Percentiles rank a stretch among this genome's conserved stretches.
Evolutionary conservation across 2,888 invertebrate species (phyloP).

Genomic region (Drosophila nigricruria): DNA sequence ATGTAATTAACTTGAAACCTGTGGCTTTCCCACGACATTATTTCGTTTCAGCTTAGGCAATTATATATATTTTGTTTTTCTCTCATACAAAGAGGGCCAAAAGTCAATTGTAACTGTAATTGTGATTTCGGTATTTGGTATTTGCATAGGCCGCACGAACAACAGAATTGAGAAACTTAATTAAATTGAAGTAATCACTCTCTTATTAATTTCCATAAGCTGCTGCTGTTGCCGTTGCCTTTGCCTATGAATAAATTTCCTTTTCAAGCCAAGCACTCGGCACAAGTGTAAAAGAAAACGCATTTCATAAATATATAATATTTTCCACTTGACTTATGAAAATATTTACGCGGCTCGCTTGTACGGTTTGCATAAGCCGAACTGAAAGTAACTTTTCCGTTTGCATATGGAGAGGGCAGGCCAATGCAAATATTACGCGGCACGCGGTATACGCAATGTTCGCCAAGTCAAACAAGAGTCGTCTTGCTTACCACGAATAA

Average conservation of each 20-base stretch:
- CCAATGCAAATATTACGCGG: conserved; percentile 53
- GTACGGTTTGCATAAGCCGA: conserved; percentile 58
- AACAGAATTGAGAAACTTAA: conserved; percentile 54
- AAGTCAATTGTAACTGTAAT: conserved; percentile 64
- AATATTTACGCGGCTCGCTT: conserved; percentile 61
- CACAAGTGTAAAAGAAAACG: conserved; percentile 13
- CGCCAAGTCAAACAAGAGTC: conserved; percentile 57
- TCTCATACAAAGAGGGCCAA: conserved; percentile 4
- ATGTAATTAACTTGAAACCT: conserved; percentile 17
- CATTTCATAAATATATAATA: conserved; percentile 65
- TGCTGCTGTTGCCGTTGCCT: conserved; percentile 21
- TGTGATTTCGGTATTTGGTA: conserved; percentile 55
- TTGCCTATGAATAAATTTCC: conserved; percentile 69
- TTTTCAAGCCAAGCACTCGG: conserved; percentile 30
- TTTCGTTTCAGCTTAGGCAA: conserved; percentile 26
- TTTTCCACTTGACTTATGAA: conserved; percentile 71
- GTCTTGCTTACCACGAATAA: conserved; percentile 50
- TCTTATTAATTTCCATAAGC: conserved; percentile 72
- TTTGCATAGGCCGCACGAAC: conserved; percentile 51
- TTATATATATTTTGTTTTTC: conserved; percentile 34
- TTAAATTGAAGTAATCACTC: conserved; percentile 64
- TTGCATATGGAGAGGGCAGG: conserved; percentile 16
- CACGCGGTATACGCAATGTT: conserved; percentile 70
- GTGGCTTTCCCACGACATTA: neutral
- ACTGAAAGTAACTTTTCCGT: conserved; percentile 31